Conservation (phyloP, 2,888 invertebrate genomes). For the Nasonia oneida region DNA sequence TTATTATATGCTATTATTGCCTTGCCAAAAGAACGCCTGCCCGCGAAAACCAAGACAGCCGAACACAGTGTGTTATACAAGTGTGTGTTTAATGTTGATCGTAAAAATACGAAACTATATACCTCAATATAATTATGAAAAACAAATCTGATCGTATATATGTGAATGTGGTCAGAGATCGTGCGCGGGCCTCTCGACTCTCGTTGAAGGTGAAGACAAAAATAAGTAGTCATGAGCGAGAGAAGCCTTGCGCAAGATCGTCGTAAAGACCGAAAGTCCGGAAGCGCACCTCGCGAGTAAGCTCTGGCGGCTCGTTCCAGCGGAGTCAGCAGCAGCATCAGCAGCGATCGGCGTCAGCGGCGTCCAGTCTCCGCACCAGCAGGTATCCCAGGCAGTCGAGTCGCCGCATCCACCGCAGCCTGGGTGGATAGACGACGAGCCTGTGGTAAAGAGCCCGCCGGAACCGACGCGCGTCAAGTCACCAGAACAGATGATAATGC, state of each 20-base stretch:
- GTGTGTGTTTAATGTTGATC: background rate
- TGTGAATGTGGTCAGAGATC: conserved; percentile 25
- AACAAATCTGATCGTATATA: conserved; percentile 25
- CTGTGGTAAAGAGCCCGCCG: conserved; percentile 94
- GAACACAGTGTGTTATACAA: background rate
- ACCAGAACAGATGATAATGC: conserved; percentile 94
- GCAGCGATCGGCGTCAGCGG: conserved; percentile 70
- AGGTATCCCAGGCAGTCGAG: conserved; percentile 82
- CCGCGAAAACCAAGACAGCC: background rate
- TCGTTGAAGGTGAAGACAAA: background rate
- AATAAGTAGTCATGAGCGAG: conserved; percentile 17
- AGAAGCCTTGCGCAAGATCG: conserved; percentile 20
- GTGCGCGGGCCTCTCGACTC: background rate
- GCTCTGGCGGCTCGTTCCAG: conserved; percentile 72
- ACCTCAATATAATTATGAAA: background rate
- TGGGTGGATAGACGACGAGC: conserved; percentile 82
- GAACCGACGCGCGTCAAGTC: conserved; percentile 96
- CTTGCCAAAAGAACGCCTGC: background rate
- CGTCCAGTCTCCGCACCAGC: conserved; percentile 68
- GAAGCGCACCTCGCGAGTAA: conserved; percentile 68
- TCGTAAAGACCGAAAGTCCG: conserved; percentile 59
- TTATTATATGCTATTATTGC: background rate
- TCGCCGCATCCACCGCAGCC: conserved; percentile 81
- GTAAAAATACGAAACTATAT: background rate
- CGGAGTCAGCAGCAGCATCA: conserved; percentile 74